A percentile compares a stretch with the other conserved stretches of the same genome.
phyloP scores from a whole-genome alignment of 2,113 vertebrate genomes.

The Brienomyrus brachyistius region DNA sequence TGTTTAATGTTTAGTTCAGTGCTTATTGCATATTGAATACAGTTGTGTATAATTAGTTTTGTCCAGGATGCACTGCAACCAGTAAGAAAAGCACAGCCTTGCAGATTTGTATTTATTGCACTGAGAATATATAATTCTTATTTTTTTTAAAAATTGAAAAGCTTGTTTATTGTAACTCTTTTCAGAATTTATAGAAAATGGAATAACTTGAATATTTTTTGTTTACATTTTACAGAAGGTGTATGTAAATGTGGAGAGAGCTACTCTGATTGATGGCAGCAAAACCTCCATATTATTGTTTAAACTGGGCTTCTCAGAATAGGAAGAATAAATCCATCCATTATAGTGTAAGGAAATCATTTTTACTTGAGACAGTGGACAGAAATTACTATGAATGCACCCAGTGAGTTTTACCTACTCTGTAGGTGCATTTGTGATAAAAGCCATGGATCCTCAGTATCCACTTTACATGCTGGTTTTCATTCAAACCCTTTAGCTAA shows the following conservation, averaged over 20 bases:
- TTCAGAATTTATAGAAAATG: slow-evolving; percentile 29
- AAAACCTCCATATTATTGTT: background rate
- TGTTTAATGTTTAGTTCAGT: slow-evolving; percentile 70
- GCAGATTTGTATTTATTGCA: slow-evolving; percentile 75
- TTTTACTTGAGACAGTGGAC: background rate
- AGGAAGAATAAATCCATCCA: background rate
- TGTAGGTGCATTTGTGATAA: background rate
- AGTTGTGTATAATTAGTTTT: slow-evolving; percentile 65
- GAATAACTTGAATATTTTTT: slow-evolving; percentile 35
- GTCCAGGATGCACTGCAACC: slow-evolving; percentile 76
- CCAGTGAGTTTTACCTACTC: background rate
- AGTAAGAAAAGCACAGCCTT: slow-evolving; percentile 73
- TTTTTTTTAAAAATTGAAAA: slow-evolving; percentile 32
- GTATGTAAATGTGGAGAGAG: background rate
- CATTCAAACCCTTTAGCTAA: background rate
- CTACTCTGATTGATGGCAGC: background rate
- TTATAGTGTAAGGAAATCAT: background rate
- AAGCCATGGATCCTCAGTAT: background rate
- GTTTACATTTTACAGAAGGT: slow-evolving; percentile 25
- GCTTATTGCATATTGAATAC: slow-evolving; percentile 61
- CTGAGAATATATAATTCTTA: slow-evolving; percentile 70
- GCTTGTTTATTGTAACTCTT: slow-evolving; percentile 36
- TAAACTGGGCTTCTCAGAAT: background rate
- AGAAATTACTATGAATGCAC: background rate
- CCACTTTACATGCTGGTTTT: background rate